These are phyloP conservation scores for Thereva unica DNA, from an alignment of 2,888 invertebrate species.

Conservation along the genomic window DNA sequence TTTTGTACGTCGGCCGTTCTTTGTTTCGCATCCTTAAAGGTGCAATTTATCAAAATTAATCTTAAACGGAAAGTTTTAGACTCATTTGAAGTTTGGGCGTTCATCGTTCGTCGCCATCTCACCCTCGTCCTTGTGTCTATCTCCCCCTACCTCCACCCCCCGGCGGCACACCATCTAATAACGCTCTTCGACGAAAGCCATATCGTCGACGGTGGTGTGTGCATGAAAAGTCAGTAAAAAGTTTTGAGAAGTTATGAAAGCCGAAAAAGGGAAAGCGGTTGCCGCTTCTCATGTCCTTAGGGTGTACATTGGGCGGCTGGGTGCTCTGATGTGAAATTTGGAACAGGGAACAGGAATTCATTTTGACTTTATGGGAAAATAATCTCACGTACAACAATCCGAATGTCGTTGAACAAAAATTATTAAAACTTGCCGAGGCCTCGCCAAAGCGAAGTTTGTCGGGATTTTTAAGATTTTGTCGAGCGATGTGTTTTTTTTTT, in stretches of 20 bases:
- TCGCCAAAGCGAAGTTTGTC: no score
- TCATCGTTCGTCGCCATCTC: no score
- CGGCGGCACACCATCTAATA: neutral
- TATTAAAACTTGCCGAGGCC: slow-evolving; percentile 7
- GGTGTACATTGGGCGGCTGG: neutral
- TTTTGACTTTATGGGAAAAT: slow-evolving; percentile 31
- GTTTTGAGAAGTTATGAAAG: slow-evolving; percentile 19
- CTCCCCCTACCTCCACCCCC: neutral
- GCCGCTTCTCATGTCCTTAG: slow-evolving; percentile 4
- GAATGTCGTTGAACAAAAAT: slow-evolving; percentile 30
- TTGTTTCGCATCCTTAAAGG: slow-evolving; percentile 14
- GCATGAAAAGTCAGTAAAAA: slow-evolving; percentile 2
- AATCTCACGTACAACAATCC: slow-evolving; percentile 33
- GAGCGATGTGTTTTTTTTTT: no score
- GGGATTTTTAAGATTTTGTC: no score
- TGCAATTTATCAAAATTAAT: slow-evolving; percentile 34
- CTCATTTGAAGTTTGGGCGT: slow-evolving; percentile 24
- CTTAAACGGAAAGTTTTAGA: slow-evolving; percentile 31
- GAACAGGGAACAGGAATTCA: slow-evolving; percentile 12
- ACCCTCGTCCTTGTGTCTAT: neutral
- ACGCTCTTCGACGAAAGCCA: slow-evolving; percentile 11
- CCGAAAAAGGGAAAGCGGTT: slow-evolving; percentile 7
- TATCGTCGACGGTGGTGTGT: neutral
- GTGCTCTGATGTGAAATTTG: no score
- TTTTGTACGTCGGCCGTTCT: neutral